Evolutionary conservation across 2,888 invertebrate species (phyloP).

Genomic region (Athalia circularis): DNA sequence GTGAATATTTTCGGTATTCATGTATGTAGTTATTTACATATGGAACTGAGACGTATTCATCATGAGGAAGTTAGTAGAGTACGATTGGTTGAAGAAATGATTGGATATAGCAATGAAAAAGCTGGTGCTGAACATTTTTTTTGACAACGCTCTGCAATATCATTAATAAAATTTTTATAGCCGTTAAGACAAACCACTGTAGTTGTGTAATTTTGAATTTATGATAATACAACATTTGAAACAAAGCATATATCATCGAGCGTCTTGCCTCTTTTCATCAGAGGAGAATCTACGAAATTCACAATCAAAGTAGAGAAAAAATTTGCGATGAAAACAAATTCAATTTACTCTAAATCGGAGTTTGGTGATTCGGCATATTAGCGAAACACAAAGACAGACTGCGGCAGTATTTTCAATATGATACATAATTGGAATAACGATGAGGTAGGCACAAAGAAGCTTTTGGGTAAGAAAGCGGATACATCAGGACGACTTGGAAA

Average conservation of each 20-base stretch:
- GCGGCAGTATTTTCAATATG: not conserved
- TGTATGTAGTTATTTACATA: slow-evolving; percentile 34
- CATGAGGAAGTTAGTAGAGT: slow-evolving; percentile 5
- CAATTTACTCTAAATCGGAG: too few species aligned
- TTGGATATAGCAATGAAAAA: slow-evolving; percentile 14
- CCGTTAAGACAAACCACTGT: too few species aligned
- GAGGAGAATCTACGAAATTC: too few species aligned
- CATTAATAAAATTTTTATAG: not conserved
- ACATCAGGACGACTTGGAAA: not conserved
- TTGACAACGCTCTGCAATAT: slow-evolving; percentile 4
- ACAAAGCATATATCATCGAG: not conserved
- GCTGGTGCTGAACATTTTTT: not conserved
- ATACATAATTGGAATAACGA: not conserved
- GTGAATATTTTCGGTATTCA: not conserved
- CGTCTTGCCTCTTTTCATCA: too few species aligned
- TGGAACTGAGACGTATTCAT: slow-evolving; percentile 6
- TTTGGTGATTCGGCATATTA: too few species aligned
- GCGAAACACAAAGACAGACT: slow-evolving; percentile 3
- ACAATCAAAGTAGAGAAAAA: too few species aligned
- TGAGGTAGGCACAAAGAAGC: not conserved
- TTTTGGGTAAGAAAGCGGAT: not conserved
- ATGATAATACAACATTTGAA: not conserved
- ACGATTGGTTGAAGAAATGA: slow-evolving; percentile 4
- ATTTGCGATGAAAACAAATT: too few species aligned
- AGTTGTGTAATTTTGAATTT: too few species aligned